Evolutionary conservation across 1,140 invertebrate genomes (phyloP), one percentile per base, ranked within the genome.

Genomic region (Dendroctonus valens): DNA sequence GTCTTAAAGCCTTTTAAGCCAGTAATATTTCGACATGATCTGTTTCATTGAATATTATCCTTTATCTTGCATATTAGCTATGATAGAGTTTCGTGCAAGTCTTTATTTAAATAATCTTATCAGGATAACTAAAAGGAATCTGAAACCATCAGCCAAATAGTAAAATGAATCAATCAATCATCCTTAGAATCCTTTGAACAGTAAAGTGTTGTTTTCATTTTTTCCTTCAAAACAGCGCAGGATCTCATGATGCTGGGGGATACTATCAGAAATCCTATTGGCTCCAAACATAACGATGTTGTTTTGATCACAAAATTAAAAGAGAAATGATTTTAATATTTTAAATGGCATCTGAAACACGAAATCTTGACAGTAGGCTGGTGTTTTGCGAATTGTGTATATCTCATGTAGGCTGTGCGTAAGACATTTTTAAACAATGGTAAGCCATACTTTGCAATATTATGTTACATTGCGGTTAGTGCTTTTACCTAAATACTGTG

Each of bases 151-250:
- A 59, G 42, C 52, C 65, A 59, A 66, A 52, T 49, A 14, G 60
- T 66, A 66, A 66, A 66, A 66, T 48, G 60, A 50, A 59, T 54
- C 53, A 66, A 66, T 66, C 53, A 66, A 66, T 66, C 65, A 66
- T 40, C 50, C 60, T 66, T 49, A 12, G 7, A 41, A 40, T 66
- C 65, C 53, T 66, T 66, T 66, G 65, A 59, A 55, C 65, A 60
- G 39, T 51, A 46, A 66, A 66, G 65, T 57, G 65, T 65, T 66
- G 60, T 59, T 66, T 66, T 66, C 64, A 66, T 66, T 59, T 66
- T 65, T 66, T 54, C 57, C 26, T n/a, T 14, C 42, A 59, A 65
- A 65, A 50, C 63, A 52, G 63, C 63, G 63, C 63, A 65, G 46
- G 63, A 65, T 44, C 63, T 50, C 41, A 54, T 12, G 41, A 63